Conservation (phyloP, 2,113 vertebrate species). For the Catharus bicknelli region DNA sequence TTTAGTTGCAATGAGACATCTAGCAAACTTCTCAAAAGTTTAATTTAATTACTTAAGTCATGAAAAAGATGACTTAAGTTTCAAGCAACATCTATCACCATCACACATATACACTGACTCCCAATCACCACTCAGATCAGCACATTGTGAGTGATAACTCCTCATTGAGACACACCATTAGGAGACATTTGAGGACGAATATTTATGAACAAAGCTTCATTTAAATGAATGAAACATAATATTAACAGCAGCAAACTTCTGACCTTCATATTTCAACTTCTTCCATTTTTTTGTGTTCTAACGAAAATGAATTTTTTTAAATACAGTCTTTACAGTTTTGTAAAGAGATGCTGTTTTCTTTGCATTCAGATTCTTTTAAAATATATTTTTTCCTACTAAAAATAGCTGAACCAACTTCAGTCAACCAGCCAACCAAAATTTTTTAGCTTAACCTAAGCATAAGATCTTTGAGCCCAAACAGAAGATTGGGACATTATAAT, state of each 20-base stretch:
- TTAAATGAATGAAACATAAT: background rate
- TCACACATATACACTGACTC: background rate
- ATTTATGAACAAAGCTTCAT: background rate
- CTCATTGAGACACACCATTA: background rate
- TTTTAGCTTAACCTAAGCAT: background rate
- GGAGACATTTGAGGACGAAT: background rate
- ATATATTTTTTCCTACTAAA: background rate
- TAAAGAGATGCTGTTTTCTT: background rate
- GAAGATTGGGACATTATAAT: background rate
- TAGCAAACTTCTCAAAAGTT: background rate
- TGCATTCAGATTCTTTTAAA: background rate
- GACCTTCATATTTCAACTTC: background rate
- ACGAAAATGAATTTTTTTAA: background rate
- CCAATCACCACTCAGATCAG: background rate
- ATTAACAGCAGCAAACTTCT: background rate
- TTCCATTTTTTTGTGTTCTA: background rate
- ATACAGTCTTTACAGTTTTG: background rate
- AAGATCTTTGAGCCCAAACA: background rate
- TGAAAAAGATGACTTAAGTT: background rate
- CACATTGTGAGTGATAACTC: background rate
- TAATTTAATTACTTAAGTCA: background rate
- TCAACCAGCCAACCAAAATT: background rate
- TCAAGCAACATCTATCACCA: background rate
- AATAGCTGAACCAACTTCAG: background rate
- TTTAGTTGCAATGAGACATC: background rate